These are phyloP conservation scores for Drosophila mercatorum DNA, from an alignment of 2,888 invertebrate genomes.

Conservation along the genomic window DNA sequence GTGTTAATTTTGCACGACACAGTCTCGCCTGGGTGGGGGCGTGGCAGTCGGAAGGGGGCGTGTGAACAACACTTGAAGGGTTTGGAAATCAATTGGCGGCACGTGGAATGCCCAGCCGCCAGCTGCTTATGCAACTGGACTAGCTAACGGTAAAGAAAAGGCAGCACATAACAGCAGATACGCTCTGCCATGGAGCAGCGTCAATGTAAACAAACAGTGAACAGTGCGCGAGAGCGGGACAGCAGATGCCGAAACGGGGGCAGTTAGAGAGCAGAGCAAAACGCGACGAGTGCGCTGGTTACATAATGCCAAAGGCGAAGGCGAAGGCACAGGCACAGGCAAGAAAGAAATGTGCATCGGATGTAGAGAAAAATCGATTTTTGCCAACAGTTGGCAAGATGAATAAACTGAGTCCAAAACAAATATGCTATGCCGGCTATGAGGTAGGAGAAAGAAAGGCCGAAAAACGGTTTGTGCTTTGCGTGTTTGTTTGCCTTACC, in stretches of 20 bases:
- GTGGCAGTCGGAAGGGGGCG: background rate
- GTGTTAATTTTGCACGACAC: slow-evolving; percentile 22
- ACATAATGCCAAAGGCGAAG: slow-evolving; percentile 46
- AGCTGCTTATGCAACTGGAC: slow-evolving; percentile 54
- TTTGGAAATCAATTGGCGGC: slow-evolving; percentile 65
- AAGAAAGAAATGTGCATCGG: slow-evolving; percentile 23
- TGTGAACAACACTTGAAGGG: slow-evolving; percentile 66
- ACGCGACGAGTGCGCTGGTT: slow-evolving; percentile 25
- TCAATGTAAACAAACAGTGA: slow-evolving; percentile 53
- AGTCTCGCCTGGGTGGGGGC: background rate
- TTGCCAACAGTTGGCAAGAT: slow-evolving; percentile 39
- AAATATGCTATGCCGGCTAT: slow-evolving; percentile 27
- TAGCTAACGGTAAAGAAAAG: slow-evolving; percentile 31
- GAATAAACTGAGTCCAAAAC: slow-evolving; percentile 6
- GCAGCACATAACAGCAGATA: slow-evolving; percentile 8
- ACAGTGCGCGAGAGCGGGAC: slow-evolving; percentile 33
- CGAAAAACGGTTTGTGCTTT: background rate
- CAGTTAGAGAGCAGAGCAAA: background rate
- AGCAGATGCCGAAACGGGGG: slow-evolving; percentile 1
- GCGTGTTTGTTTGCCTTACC: slow-evolving; percentile 86
- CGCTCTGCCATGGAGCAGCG: background rate
- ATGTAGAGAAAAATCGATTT: slow-evolving; percentile 54
- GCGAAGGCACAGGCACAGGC: background rate
- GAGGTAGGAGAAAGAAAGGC: background rate
- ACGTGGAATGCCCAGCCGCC: slow-evolving; percentile 47